Conservation (phyloP, 2,113 vertebrate genomes). For the Aleadryas rufinucha region DNA sequence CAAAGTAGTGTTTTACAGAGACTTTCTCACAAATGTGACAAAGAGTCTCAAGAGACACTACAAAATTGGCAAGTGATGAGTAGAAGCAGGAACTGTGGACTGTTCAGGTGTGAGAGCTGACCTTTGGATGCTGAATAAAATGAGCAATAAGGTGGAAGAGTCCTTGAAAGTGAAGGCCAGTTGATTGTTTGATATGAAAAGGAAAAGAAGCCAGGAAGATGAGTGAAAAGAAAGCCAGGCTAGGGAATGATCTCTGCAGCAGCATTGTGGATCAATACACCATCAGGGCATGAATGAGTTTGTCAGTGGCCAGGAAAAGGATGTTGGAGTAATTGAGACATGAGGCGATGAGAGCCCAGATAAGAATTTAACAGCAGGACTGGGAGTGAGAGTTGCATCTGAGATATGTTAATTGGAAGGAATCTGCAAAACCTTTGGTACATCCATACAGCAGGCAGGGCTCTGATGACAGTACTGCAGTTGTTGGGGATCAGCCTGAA, state of each 20-base stretch:
- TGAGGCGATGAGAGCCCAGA: not conserved
- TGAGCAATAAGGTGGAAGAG: conserved; percentile 5
- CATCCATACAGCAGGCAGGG: not conserved
- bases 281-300: not conserved
- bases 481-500: not conserved
- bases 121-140: not conserved
- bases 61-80: not conserved
- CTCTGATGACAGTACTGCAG: not conserved
- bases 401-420: not conserved
- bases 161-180: conserved; percentile 4
- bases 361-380: conserved; percentile 3
- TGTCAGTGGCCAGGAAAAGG: conserved; percentile 21
- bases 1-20: not conserved
- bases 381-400: not conserved
- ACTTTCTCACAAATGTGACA: not conserved
- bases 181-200: not conserved
- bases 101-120: not conserved
- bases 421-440: not conserved
- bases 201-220: not conserved
- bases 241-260: not conserved
- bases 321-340: conserved; percentile 52
- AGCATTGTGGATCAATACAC: conserved; percentile 12
- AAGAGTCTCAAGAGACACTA: not conserved
- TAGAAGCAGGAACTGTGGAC: not conserved
- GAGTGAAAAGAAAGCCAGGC: not conserved